Evolutionary conservation across 2,797 vertebrate species (phyloP).

Genomic region (Phoxinus dragarum): DNA sequence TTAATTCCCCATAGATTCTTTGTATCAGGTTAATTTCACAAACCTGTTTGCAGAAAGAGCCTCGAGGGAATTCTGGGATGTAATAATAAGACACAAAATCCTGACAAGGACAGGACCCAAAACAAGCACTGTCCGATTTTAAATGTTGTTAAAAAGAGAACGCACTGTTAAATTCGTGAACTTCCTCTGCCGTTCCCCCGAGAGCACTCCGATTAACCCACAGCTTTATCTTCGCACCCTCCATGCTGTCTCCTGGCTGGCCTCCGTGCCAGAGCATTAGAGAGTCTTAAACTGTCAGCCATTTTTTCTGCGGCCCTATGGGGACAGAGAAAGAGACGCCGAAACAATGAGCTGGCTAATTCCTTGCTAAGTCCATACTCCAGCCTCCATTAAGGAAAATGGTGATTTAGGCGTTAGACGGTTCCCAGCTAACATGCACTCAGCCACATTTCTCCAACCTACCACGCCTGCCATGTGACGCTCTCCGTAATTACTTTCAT

Average conservation of each 20-base stretch:
- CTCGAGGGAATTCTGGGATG: background rate
- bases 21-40: conserved; percentile 24
- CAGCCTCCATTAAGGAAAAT: conserved; percentile 32
- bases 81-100: conserved; percentile 34
- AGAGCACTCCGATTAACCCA: conserved; percentile 33
- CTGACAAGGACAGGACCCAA: conserved; percentile 29
- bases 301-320: conserved; percentile 36
- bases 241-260: conserved; percentile 36
- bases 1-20: conserved; percentile 16
- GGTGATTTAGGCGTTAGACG: conserved; percentile 43
- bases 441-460: conserved; percentile 41
- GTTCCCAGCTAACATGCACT: background rate
- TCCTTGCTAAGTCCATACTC: conserved; percentile 35
- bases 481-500: conserved; percentile 63
- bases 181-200: conserved; percentile 27
- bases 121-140: conserved; percentile 12
- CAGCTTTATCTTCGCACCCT: conserved; percentile 33
- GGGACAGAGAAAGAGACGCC: conserved; percentile 30
- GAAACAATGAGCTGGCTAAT: conserved; percentile 56
- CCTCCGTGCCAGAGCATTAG: conserved; percentile 47
- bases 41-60: conserved; percentile 16
- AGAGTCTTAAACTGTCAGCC: conserved; percentile 54
- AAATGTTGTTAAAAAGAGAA: conserved; percentile 16
- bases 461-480: conserved; percentile 31
- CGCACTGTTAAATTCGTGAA: conserved; percentile 26